Evolutionary conservation across 2,888 invertebrate genomes (phyloP).

Genomic region (Megalurothrips usitatus): DNA sequence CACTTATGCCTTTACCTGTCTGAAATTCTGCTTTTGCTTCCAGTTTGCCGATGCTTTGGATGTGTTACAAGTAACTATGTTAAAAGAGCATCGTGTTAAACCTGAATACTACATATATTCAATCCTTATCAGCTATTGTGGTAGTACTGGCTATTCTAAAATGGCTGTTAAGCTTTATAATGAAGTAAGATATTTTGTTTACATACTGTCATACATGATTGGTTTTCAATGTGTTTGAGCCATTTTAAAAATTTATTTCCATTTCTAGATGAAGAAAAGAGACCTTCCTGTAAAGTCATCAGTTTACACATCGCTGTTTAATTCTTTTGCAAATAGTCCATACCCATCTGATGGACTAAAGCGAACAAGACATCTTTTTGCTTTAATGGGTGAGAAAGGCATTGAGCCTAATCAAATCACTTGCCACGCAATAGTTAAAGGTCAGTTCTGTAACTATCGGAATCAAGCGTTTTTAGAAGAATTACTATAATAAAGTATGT

Average conservation of each 20-base stretch:
- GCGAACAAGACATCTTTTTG: conserved; percentile 60
- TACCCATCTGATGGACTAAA: conserved; percentile 62
- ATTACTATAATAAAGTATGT: not conserved
- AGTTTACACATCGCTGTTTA: conserved; percentile 80
- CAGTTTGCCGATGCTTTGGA: conserved; percentile 66
- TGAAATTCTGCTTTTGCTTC: conserved; percentile 27
- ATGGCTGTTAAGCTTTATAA: conserved; percentile 80
- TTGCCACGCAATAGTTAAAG: conserved; percentile 85
- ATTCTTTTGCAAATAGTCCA: conserved; percentile 80
- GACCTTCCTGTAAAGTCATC: conserved; percentile 63
- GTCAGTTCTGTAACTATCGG: conserved; percentile 37
- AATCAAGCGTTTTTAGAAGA: not conserved
- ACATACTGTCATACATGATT: conserved; percentile 27
- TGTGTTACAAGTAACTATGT: conserved; percentile 70
- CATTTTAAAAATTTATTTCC: not conserved
- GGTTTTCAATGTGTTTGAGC: not conserved
- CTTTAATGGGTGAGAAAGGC: conserved; percentile 64
- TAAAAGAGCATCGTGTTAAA: conserved; percentile 69
- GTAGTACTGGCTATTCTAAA: conserved; percentile 74
- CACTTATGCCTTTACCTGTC: not conserved
- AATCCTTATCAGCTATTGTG: conserved; percentile 77
- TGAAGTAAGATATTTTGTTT: conserved; percentile 45
- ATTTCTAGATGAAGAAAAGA: conserved; percentile 65
- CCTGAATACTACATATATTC: conserved; percentile 77
- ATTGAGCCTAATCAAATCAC: conserved; percentile 67